Evolutionary conservation across 2,113 vertebrate genomes (phyloP).

Genomic region (Paratilapia polleni): DNA sequence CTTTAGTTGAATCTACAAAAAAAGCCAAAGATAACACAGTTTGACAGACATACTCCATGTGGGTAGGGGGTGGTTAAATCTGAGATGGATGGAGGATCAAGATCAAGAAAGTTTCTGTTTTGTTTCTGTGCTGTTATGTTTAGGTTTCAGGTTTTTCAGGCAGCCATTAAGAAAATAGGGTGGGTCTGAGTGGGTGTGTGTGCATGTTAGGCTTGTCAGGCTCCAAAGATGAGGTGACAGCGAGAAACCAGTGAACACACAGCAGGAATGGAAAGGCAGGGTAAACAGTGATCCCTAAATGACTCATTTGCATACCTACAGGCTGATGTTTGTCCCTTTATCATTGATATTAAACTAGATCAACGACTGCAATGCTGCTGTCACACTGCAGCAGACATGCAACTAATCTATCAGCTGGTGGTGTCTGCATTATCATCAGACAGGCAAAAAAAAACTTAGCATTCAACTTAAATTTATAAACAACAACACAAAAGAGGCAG

Average conservation of each 20-base stretch:
- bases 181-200: not conserved
- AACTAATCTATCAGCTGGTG: no score
- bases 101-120: not conserved
- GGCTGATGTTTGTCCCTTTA: not conserved
- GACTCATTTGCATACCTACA: not conserved
- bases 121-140: not conserved
- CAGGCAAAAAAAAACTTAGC: not conserved
- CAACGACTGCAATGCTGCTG: not conserved
- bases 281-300: not conserved
- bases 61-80: no score
- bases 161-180: not conserved
- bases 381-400: not conserved
- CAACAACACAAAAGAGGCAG: no score
- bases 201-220: not conserved
- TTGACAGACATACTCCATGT: no score
- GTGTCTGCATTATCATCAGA: not conserved
- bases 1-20: no score
- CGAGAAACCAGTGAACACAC: conserved; percentile 43
- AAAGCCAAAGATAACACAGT: no score
- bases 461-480: no score
- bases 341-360: not conserved
- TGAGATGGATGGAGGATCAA: not conserved
- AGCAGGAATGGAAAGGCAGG: conserved; percentile 8
- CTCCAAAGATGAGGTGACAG: conserved; percentile 32
- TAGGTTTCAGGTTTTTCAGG: not conserved